phyloP scores from a whole-genome alignment of 2,797 vertebrate genomes.

The Cossypha polioptera region DNA sequence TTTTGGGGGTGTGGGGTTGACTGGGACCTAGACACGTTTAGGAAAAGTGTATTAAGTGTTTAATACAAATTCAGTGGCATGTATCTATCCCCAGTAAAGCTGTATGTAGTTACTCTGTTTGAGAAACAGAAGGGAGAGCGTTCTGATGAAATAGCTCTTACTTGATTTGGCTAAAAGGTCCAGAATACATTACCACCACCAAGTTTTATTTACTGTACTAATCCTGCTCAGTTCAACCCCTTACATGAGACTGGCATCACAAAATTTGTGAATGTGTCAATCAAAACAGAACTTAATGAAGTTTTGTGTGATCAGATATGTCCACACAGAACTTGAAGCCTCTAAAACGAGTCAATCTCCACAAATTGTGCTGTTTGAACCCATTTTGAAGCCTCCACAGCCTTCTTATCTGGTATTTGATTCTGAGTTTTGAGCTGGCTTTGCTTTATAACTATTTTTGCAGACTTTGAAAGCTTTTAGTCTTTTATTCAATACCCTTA shows the following conservation, averaged over 20 bases:
- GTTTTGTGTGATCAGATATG: not conserved
- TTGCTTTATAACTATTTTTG: not conserved
- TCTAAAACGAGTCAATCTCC: not conserved
- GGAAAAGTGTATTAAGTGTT: not conserved
- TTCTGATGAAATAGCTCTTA: not conserved
- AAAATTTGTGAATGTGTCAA: not conserved
- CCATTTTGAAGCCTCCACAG: not conserved
- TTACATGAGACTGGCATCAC: not conserved
- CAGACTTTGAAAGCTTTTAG: not conserved
- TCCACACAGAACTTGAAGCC: not conserved
- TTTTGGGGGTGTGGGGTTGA: accelerated
- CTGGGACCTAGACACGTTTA: not conserved
- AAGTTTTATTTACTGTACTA: not conserved
- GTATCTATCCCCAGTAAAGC: not conserved
- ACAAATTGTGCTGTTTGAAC: not conserved
- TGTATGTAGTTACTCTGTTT: not conserved
- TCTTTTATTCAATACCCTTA: not conserved
- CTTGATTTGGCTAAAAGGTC: not conserved
- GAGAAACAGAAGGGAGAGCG: not conserved
- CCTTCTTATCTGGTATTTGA: not conserved
- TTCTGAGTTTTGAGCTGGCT: not conserved
- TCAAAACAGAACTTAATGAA: not conserved
- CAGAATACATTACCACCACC: not conserved
- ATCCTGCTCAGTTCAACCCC: not conserved
- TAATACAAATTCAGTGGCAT: not conserved